Evolutionary conservation across 2,888 invertebrate species (phyloP).

Genomic region (Synergus japonicus): DNA sequence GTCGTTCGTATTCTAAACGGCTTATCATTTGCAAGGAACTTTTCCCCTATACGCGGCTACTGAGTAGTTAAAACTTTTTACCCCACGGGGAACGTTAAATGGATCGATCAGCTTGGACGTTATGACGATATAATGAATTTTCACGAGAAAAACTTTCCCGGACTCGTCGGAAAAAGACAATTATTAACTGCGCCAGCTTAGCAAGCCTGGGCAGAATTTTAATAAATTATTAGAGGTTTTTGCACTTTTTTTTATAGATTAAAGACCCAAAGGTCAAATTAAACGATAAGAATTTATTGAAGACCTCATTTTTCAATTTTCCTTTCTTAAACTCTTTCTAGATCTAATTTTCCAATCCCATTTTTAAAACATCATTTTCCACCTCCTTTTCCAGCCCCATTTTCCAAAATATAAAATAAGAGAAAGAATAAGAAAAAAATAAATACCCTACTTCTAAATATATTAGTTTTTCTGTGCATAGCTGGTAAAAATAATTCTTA

Average conservation of each 20-base stretch:
- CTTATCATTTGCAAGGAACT: slow-evolving; percentile 60
- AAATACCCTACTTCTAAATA: no score
- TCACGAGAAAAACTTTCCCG: background rate
- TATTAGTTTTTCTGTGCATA: background rate
- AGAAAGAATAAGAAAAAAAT: no score
- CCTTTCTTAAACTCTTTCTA: no score
- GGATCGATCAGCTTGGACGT: slow-evolving; percentile 51
- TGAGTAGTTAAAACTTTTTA: slow-evolving; percentile 57
- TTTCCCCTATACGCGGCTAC: slow-evolving; percentile 45
- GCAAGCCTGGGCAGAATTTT: background rate
- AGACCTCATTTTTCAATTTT: no score
- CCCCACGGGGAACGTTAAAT: slow-evolving; percentile 50
- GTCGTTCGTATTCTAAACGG: slow-evolving; percentile 61
- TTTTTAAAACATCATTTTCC: no score
- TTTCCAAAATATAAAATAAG: no score
- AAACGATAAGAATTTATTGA: background rate
- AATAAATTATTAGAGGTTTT: background rate
- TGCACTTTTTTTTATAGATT: background rate
- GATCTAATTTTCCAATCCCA: no score
- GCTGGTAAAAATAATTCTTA: background rate
- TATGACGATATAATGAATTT: slow-evolving; percentile 31
- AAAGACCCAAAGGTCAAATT: no score
- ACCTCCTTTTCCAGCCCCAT: no score
- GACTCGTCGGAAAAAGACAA: background rate
- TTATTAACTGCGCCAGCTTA: background rate